Evolutionary conservation across 2,888 invertebrate species (phyloP), one percentile per base, ranked within the genome.

Genomic region (Steinernema hermaphroditum): DNA sequence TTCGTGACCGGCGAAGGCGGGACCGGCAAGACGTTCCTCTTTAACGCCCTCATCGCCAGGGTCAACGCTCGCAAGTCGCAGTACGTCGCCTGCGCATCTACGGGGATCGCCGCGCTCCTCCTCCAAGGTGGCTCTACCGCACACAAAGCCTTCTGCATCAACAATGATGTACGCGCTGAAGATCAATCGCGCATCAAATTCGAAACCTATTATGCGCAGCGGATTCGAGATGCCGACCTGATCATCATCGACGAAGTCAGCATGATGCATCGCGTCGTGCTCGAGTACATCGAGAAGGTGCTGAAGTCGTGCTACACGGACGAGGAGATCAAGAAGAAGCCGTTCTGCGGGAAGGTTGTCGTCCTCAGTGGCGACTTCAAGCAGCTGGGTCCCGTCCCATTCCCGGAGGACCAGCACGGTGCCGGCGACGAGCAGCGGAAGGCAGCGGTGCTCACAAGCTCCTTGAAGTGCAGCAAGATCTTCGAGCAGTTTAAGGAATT

Each of bases 271-370:
- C 22, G 49, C 4, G 49, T 43, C n/a, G 43, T 76, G 0, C 27
- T 75, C 2, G 72, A 76, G 29, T 37, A 72, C 12, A 69, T 75
- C n/a, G 71, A 77, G 34, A 32, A 41, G 34, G 76, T 72, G 62
- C 9, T 75, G 34, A 46, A 69, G 76, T 78, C 78, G 74, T n/a
- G n/a, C n/a, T n/a, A n/a, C n/a, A n/a, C n/a, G n/a, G n/a, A n/a
- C n/a, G n/a, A n/a, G n/a, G n/a, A n/a, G n/a, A n/a, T n/a, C n/a
- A n/a, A n/a, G n/a, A n/a, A n/a, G n/a, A n/a, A n/a, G n/a, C n/a
- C n/a, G n/a, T 75, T 75, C n/a, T 76, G 68, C 14, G 75, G 76
- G 1, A 75, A 75, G 16, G 57, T 76, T n/a, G 72, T 75, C 41
- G 41, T 75, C 12, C 14, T 75, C 37, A 44, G 62, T 12, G 75